Base-by-base conservation (phyloP, 2,888 invertebrate genomes). In the Lymantria dispar region DNA sequence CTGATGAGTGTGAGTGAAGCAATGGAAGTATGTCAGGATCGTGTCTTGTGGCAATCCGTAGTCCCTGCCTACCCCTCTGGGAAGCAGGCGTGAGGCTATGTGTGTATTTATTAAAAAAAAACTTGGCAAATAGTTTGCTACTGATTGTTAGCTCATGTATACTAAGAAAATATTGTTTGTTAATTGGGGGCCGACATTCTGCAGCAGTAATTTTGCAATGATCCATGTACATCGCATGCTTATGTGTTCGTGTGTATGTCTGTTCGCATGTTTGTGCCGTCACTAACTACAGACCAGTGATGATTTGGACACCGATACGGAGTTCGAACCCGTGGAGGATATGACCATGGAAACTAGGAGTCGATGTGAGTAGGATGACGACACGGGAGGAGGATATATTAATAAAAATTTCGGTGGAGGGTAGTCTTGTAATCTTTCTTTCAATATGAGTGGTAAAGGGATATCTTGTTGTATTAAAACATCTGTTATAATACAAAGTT, bases 281-380 rank as follows among this genome's bases (percentile, higher is more conserved):
- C 50, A 74, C 74, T 60, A 63, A 64, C 56, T 36, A 63, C 85
- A 94, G 94, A 94, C 93, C 50, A 94, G 94, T 67, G 94, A 94
- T 80, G 94, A 94, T 60, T 82, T 94, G 65, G 94, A 94, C 78
- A 94, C 94, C 1, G 94, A 94, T 72, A 94, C 94, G 8, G 94
- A 94, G 80, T 94, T 94, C 83, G 94, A 94, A 74, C 94, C 94
- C 3, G 94, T 93, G 51, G 94, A 94, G 68, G 94, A 94, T 68
- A 92, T 94, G 92, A 94, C 94, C 54, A 90, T 94, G 91, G 94
- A 94, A 78, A 94, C 94, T 3, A 88, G 94, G 72, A 94, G 93
- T 45, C 49, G 50, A 43, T 52, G 40, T 58, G 33, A 49, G 12
- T 55, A 49, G 43, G 38, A 30, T 42, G 10, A 36, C n/a, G n/a